Evolutionary conservation across 2,797 vertebrate genomes (phyloP).

Genomic region (Sardinella longiceps): DNA sequence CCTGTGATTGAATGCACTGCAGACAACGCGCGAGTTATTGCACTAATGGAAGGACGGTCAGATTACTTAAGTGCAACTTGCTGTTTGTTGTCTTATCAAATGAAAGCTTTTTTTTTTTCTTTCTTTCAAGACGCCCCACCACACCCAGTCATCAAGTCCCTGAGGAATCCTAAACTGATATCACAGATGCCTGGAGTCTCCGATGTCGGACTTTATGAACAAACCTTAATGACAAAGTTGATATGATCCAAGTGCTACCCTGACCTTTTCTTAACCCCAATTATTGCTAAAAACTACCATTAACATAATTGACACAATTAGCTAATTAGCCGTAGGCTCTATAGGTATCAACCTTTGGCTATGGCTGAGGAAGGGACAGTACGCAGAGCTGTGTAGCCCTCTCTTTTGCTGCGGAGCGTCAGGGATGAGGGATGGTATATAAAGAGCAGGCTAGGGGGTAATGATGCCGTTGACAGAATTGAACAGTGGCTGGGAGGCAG

Average conservation of each 20-base stretch:
- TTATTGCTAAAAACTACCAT: constrained; percentile 39
- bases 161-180: neutral
- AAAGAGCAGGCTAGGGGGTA: neutral
- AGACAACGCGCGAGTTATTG: constrained; percentile 54
- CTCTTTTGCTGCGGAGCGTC: neutral
- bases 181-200: neutral
- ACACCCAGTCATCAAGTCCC: neutral
- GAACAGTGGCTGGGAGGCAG: neutral
- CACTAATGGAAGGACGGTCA: constrained; percentile 2
- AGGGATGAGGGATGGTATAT: neutral
- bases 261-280: neutral
- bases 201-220: neutral
- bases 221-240: neutral
- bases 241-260: neutral
- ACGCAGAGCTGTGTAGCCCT: neutral
- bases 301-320: constrained; percentile 42
- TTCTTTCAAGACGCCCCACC: neutral
- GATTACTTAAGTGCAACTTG: constrained; percentile 41
- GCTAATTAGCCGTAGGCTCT: constrained; percentile 45
- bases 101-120: neutral
- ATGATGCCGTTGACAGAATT: neutral
- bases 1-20: constrained; percentile 67
- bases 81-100: constrained; percentile 34
- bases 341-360: neutral
- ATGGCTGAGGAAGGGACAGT: neutral